Percentiles rank a stretch among this genome's conserved stretches.
Evolutionary conservation across 2,113 vertebrate genomes (phyloP).

Genomic region (Bos indicus): DNA sequence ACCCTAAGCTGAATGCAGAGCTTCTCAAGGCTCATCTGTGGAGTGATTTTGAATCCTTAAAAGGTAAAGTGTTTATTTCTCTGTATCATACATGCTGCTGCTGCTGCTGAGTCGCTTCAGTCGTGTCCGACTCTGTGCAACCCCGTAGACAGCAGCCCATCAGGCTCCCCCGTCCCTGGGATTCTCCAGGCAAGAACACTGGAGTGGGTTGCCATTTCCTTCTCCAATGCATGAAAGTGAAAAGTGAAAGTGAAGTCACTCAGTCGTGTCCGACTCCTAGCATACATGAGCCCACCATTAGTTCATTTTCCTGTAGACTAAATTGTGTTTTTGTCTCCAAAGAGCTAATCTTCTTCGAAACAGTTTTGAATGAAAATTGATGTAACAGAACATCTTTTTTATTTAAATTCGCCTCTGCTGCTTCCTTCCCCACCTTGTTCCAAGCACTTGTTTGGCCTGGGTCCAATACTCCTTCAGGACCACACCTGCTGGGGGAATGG

Average conservation of each 20-base stretch:
- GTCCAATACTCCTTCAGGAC: too few species aligned
- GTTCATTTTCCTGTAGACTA: not conserved
- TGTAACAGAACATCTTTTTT: not conserved
- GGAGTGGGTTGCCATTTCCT: too few species aligned
- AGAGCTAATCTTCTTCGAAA: not conserved
- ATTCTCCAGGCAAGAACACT: too few species aligned
- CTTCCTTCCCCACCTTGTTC: not conserved
- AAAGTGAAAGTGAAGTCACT: too few species aligned
- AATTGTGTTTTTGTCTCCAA: not conserved
- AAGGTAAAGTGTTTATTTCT: not conserved
- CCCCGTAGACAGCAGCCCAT: too few species aligned
- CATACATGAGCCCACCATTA: accelerated
- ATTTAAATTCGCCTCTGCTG: not conserved
- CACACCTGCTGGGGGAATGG: too few species aligned
- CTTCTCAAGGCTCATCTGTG: not conserved
- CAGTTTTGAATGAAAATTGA: not conserved
- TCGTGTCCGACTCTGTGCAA: too few species aligned
- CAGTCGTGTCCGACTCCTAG: too few species aligned
- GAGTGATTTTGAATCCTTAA: not conserved
- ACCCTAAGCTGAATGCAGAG: not conserved
- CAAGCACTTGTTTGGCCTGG: not conserved
- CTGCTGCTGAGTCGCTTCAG: too few species aligned
- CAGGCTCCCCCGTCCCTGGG: too few species aligned
- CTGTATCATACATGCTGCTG: accelerated
- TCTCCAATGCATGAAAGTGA: too few species aligned